phyloP scores from a whole-genome alignment of 2,113 vertebrate genomes.

The Trogon melanurus region DNA sequence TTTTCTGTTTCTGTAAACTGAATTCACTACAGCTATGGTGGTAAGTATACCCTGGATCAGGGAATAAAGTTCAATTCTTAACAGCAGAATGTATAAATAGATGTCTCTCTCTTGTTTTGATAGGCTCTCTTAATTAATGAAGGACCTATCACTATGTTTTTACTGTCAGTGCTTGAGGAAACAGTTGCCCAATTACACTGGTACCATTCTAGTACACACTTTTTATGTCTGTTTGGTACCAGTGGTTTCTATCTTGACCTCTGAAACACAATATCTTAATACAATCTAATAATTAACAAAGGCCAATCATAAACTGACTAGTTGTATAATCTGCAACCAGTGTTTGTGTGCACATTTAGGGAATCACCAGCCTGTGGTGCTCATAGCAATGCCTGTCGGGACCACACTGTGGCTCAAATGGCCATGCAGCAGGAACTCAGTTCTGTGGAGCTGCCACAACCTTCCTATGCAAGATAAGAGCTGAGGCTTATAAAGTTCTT shows the following conservation, averaged over 20 bases:
- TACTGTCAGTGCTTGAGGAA: not conserved
- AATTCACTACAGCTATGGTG: not conserved
- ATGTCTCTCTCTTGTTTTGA: not conserved
- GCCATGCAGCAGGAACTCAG: not conserved
- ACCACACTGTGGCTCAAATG: not conserved
- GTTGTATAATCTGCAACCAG: not conserved
- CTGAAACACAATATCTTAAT: not conserved
- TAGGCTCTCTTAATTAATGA: not conserved
- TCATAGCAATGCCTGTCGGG: not conserved
- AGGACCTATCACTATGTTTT: not conserved
- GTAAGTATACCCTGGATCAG: not conserved
- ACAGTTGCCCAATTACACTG: not conserved
- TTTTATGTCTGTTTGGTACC: not conserved
- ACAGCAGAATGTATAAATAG: not conserved
- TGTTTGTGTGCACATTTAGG: not conserved
- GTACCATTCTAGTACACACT: not conserved
- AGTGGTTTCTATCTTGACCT: not conserved
- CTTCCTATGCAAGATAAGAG: not conserved
- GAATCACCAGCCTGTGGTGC: not conserved
- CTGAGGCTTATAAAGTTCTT: not conserved
- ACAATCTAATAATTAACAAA: conserved; percentile 15
- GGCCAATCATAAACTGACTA: not conserved
- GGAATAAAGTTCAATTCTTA: not conserved
- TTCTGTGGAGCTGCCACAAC: not conserved
- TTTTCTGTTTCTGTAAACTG: not conserved